These are phyloP conservation scores for Odontocolon sp. DNA, from an alignment of 2,888 invertebrate genomes.

Conservation along the genomic window DNA sequence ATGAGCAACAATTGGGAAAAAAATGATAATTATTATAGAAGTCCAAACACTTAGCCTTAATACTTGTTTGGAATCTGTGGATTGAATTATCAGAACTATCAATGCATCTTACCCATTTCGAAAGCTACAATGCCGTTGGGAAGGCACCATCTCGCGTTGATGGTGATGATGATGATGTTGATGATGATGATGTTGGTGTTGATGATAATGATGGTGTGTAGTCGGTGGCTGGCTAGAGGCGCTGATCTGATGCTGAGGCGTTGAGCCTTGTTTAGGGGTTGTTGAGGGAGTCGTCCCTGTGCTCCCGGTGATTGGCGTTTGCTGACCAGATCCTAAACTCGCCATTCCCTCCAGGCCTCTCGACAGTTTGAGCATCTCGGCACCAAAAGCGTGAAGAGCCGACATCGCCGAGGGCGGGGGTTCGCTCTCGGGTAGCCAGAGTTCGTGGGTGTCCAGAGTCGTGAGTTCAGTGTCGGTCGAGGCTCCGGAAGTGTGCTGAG, in stretches of 20 bases:
- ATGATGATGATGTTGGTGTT: constrained; percentile 53
- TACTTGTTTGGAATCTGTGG: background rate
- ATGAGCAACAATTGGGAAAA: background rate
- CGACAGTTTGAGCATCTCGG: constrained; percentile 92
- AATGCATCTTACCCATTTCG: constrained; percentile 70
- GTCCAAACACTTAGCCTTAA: background rate
- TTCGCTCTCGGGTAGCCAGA: constrained; percentile 89
- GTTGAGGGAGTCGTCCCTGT: constrained; percentile 42
- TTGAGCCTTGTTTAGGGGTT: constrained; percentile 61
- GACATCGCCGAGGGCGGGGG: constrained; percentile 92
- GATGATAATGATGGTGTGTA: constrained; percentile 60
- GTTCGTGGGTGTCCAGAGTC: constrained; percentile 90
- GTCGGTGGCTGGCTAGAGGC: constrained; percentile 19
- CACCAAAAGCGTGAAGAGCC: constrained; percentile 92
- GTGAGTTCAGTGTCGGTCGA: constrained; percentile 93
- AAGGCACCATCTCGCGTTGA: constrained; percentile 64
- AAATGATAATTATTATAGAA: background rate
- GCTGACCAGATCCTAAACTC: constrained; percentile 62
- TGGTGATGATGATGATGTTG: constrained; percentile 60
- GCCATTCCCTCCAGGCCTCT: constrained; percentile 89
- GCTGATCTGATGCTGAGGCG: constrained; percentile 58
- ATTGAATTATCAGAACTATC: background rate
- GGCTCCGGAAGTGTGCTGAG: constrained; percentile 88
- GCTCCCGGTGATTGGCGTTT: constrained; percentile 53
- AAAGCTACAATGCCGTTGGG: constrained; percentile 68